These are phyloP conservation scores for Nomia melanderi DNA, from an alignment of 1,140 invertebrate genomes.

Conservation along the genomic window DNA sequence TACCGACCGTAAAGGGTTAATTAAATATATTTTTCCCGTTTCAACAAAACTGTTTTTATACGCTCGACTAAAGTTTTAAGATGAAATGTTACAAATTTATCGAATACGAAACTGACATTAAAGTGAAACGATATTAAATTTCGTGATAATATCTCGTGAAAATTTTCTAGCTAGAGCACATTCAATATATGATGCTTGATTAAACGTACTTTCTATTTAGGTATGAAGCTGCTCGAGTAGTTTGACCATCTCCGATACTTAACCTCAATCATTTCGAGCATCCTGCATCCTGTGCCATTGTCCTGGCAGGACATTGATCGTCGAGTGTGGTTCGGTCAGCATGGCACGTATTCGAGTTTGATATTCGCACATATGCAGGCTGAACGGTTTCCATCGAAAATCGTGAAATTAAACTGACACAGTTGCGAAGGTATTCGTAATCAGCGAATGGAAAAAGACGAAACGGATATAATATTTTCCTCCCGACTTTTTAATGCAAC, in stretches of 20 bases:
- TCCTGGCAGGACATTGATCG: constrained; percentile 18
- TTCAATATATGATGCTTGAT: constrained; percentile 1
- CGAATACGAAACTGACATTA: too few relatives aligned
- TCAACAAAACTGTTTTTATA: too few relatives aligned
- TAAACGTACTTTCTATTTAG: constrained; percentile 17
- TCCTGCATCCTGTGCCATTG: constrained; percentile 24
- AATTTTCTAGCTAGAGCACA: too few relatives aligned
- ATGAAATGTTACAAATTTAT: too few relatives aligned
- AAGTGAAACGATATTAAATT: neutral
- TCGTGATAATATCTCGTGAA: neutral
- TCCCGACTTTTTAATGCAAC: too few relatives aligned
- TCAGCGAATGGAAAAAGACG: neutral
- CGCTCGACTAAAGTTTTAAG: too few relatives aligned
- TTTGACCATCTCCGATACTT: constrained; percentile 37
- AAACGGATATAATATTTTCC: neutral
- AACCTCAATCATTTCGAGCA: constrained; percentile 39
- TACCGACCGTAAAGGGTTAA: too few relatives aligned
- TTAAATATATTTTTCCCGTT: too few relatives aligned
- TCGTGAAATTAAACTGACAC: neutral
- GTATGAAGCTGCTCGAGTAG: constrained; percentile 12
- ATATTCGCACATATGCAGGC: neutral
- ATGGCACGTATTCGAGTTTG: neutral
- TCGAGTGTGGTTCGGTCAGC: constrained; percentile 11
- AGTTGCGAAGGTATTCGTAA: neutral
- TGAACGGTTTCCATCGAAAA: neutral